These are phyloP conservation scores for Murina feae DNA, from an alignment of 2,113 vertebrate genomes.

Conservation along the genomic window DNA sequence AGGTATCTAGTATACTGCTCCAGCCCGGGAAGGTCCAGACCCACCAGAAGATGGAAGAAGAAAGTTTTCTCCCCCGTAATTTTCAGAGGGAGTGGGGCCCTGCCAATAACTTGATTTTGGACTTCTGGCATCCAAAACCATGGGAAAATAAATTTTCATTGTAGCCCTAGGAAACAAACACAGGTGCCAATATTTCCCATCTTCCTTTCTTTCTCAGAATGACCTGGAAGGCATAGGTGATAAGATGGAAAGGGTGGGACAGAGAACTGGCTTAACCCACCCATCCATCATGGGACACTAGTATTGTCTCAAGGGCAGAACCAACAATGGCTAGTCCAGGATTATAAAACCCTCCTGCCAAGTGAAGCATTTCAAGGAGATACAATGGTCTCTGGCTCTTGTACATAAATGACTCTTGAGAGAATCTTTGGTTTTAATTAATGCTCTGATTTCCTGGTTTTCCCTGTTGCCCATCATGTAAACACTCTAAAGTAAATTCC, in stretches of 20 bases:
- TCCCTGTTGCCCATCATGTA: background rate
- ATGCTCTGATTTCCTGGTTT: background rate
- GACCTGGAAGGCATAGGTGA: background rate
- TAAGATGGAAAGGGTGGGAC: background rate
- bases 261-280: background rate
- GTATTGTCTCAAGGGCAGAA: too few species aligned
- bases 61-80: too few species aligned
- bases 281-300: accelerated
- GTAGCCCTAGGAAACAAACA: background rate
- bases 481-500: background rate
- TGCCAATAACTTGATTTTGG: background rate
- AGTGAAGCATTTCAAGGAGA: background rate
- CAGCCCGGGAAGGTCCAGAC: background rate
- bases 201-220: background rate
- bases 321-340: accelerated
- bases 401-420: background rate
- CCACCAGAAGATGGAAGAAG: too few species aligned
- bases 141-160: background rate
- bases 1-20: accelerated
- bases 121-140: background rate
- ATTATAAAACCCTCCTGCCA: background rate
- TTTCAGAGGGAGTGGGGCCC: too few species aligned
- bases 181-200: background rate
- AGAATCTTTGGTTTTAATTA: background rate
- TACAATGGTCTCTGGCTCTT: background rate